Evolutionary conservation across 2,888 invertebrate genomes (phyloP).

Genomic region (Peribatodes rhomboidaria): DNA sequence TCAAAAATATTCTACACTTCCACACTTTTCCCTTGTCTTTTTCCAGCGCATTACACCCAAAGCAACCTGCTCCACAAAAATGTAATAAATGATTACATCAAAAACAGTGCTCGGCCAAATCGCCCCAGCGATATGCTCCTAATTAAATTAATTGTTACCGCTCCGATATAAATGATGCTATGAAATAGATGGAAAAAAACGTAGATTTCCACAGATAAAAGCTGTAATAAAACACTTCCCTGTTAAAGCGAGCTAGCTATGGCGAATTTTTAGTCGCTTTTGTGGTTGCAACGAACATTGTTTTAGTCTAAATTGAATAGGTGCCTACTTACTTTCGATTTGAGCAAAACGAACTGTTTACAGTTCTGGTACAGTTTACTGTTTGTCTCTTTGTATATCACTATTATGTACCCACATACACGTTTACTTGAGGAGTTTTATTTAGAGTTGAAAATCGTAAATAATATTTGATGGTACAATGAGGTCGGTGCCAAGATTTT

Average conservation of each 20-base stretch:
- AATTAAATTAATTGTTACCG: conserved; percentile 84
- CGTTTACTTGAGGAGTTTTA: too few relatives aligned
- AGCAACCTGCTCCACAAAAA: conserved; percentile 56
- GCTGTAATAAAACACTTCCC: conserved; percentile 84
- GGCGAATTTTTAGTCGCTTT: conserved; percentile 41
- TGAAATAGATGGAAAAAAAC: conserved; percentile 71
- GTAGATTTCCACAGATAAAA: conserved; percentile 80
- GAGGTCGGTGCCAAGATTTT: too few relatives aligned
- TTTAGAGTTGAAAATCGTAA: too few relatives aligned
- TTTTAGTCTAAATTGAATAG: too few relatives aligned
- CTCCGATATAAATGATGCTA: conserved; percentile 83
- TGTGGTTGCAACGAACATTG: too few relatives aligned
- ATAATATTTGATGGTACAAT: too few relatives aligned
- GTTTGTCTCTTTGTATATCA: too few relatives aligned
- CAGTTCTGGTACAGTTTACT: too few relatives aligned
- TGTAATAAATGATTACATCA: conserved; percentile 73
- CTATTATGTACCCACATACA: too few relatives aligned
- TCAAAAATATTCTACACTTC: conserved; percentile 32
- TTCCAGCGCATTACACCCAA: conserved; percentile 58
- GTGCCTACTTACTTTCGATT: too few relatives aligned
- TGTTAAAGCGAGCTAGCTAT: conserved; percentile 55
- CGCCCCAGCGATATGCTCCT: conserved; percentile 74
- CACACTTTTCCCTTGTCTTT: conserved; percentile 41
- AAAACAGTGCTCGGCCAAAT: conserved; percentile 61
- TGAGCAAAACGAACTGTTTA: too few relatives aligned